Evolutionary conservation across 2,797 vertebrate species (phyloP), one percentile per base, ranked within the genome.

Genomic region (Sebastes steindachneri): DNA sequence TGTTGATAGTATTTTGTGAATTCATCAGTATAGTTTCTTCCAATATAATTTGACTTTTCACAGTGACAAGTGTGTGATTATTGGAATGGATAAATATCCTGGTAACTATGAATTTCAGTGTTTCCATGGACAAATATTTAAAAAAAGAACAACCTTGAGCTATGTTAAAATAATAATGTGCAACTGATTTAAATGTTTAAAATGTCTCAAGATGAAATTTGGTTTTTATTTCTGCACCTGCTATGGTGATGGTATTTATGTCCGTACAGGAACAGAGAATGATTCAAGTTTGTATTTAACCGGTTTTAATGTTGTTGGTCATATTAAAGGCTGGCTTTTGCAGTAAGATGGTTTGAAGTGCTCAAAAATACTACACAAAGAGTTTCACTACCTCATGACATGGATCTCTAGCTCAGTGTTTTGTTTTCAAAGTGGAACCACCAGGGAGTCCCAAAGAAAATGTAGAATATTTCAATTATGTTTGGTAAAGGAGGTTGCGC

Each of bases 241-340:
- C 65, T 68, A 29, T 15, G n/a, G 10, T 55, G 68, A 76, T 53
- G 19, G 51, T 78, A 77, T 75, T 73, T 60, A 68, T 84, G 25
- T 31, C 19, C 15, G 14, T 28, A 45, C 11, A 66, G 33, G 21
- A 77, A 21, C 28, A 41, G 35, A 67, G 53, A 37, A 31, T 5
- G 5, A 23, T 25, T 57, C 17, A 29, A 63, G 19, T 65, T 17
- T 80, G 54, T 81, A 62, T 75, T 78, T 68, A 51, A 68, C 23
- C 26, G 11, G 64, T 90, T 14, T 28, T 65, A 25, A 54, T 74
- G 15, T 28, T 45, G 58, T 79, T 2, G 0, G 23, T 77, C 25
- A 28, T 23, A 74, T 67, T 76, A 79, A 80, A 80, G 29, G 26
- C 33, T 63, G n/a, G 9, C n/a, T 67, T 63, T 73, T 55, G 37